Evolutionary conservation across 92 coral and sea anemone genomes (phyloP), one percentile per base, ranked within the genome.

Genomic region (Heliopora coerulea): DNA sequence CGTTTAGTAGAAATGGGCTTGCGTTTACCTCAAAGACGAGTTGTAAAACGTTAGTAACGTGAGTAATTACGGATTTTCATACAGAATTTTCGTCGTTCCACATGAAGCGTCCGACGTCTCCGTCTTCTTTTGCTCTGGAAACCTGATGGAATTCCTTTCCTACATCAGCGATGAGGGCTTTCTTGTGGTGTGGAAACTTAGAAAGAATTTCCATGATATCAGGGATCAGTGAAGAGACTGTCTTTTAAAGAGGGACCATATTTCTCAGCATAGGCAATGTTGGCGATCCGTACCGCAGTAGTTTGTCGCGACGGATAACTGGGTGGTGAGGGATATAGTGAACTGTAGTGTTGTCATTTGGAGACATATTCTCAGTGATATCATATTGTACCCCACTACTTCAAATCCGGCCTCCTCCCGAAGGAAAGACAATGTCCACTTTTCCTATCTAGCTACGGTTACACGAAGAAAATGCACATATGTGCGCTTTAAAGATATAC

Each of bases 241-340:
- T 29, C 37, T 52, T 78, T 78, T 10, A 65, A 14, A 6, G 82
- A 78, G 0, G 39, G 61, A 3, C 62, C 49, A 24, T 17, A 12
- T 9, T 18, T 54, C 34, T 59, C 49, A 20, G 82, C 83, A 54
- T 80, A 66, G 27, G 82, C 80, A 34, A 78, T 78, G 54, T 86
- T 78, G 33, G 78, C 86, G 1, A 83, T 61, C 8, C 84, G 21
- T 19, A 73, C 77, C 44, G 83, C 79, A 19, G 87, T 82, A 26
- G 87, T 86, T 56, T 67, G 42, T 66, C 79, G 1, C 73, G 35
- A 13, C 80, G 56, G 46, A 79, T 34, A 14, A 86, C 78, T 0
- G 89, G 83, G 49, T 82, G 86, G 33, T 82, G 89, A 1, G 86
- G 86, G 39, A 76, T 68, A 49, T 85, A 81, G 48, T 80, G 84